Conservation (phyloP, 2,888 invertebrate species). For the Elmis aenea region DNA sequence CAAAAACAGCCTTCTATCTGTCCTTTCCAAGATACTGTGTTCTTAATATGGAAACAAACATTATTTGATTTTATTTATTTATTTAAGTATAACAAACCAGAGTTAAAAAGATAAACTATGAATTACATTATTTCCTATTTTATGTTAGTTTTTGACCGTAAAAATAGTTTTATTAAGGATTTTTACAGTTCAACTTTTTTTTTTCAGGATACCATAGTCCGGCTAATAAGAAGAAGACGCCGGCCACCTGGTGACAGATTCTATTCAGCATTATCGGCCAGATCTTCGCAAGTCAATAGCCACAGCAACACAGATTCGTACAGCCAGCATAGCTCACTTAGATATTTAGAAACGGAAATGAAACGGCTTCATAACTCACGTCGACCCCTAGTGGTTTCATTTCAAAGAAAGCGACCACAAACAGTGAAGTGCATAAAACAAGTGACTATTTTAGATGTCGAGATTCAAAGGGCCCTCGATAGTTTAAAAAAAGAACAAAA, state of each 20-base stretch:
- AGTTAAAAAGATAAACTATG: too few relatives aligned
- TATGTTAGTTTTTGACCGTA: too few relatives aligned
- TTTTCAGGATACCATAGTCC: slow-evolving; percentile 39
- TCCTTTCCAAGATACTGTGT: too few relatives aligned
- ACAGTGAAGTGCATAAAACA: slow-evolving; percentile 23
- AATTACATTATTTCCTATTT: too few relatives aligned
- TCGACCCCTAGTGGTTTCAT: slow-evolving; percentile 45
- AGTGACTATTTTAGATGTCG: slow-evolving; percentile 25
- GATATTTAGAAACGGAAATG: slow-evolving; percentile 44
- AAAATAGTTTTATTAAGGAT: too few relatives aligned
- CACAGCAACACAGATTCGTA: slow-evolving; percentile 42
- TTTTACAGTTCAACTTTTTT: too few relatives aligned
- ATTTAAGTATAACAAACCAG: too few relatives aligned
- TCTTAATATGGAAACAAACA: too few relatives aligned
- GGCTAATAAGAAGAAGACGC: slow-evolving; percentile 32
- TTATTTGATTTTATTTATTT: too few relatives aligned
- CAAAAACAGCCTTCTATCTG: too few relatives aligned
- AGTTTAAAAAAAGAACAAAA: slow-evolving; percentile 23
- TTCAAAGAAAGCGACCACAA: slow-evolving; percentile 31
- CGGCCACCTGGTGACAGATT: slow-evolving; percentile 36
- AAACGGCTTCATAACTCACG: slow-evolving; percentile 39
- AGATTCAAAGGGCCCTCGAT: slow-evolving; percentile 32
- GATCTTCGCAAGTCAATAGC: slow-evolving; percentile 39
- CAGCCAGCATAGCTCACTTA: slow-evolving; percentile 40
- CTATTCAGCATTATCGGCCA: slow-evolving; percentile 41